Conservation (phyloP, 2,797 vertebrate species). For the Falco novaeseelandiae region DNA sequence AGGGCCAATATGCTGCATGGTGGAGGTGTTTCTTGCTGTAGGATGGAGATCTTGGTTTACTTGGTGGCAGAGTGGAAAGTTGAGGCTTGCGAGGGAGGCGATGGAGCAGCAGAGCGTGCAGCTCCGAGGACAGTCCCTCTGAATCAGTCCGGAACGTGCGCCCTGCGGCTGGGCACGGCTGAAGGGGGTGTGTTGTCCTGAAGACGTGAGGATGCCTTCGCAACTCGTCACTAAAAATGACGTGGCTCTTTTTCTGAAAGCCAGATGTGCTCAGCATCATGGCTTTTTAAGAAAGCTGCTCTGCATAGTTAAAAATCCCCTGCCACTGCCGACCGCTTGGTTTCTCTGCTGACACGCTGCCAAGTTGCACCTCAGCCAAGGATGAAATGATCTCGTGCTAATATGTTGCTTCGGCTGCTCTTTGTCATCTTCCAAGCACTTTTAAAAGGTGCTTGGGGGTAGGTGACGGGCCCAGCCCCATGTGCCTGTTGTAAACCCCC, state of each 20-base stretch:
- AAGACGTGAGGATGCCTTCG: neutral
- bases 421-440: slow-evolving; percentile 16
- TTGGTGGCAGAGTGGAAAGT: neutral
- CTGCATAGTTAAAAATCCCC: slow-evolving; percentile 12
- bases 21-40: neutral
- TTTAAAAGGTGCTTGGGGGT: neutral
- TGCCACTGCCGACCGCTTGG: fast-evolving
- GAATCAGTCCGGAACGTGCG: neutral
- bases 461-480: neutral
- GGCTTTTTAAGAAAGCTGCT: slow-evolving; percentile 54
- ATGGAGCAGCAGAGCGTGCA: neutral
- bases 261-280: slow-evolving; percentile 2
- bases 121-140: neutral
- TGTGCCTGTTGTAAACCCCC: neutral
- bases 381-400: neutral
- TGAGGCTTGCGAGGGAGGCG: neutral
- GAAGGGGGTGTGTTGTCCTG: neutral
- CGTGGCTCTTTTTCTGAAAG: neutral
- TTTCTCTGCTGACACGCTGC: neutral
- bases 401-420: neutral
- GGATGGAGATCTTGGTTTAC: neutral
- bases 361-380: neutral
- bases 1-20: fast-evolving
- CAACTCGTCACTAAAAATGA: neutral
- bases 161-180: neutral